Conservation (phyloP, 2,113 vertebrate species). For the Saguinus midas region DNA sequence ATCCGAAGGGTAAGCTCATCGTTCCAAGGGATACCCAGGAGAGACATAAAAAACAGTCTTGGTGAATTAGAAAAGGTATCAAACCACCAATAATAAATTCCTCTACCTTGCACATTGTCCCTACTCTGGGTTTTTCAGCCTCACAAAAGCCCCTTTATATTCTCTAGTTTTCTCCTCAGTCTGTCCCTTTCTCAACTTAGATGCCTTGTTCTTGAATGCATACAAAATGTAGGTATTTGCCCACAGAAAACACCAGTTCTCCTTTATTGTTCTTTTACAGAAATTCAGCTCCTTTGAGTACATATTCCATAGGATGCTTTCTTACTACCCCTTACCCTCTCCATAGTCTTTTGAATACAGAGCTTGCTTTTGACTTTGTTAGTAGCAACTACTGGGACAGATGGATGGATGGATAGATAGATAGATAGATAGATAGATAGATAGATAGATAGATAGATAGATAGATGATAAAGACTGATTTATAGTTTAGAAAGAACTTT, state of each 20-base stretch:
- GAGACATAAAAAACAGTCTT: background rate
- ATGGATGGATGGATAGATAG: background rate
- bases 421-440: background rate
- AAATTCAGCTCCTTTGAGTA: background rate
- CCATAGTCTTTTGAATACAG: background rate
- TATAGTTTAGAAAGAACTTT: background rate
- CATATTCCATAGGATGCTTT: background rate
- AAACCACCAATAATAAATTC: background rate
- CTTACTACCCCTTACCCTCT: background rate
- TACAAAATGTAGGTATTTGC: background rate
- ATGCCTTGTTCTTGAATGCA: background rate
- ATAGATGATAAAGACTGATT: background rate
- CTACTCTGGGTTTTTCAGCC: background rate
- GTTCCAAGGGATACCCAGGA: background rate
- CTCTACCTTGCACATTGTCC: background rate
- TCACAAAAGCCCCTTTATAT: background rate
- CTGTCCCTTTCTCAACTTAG: background rate
- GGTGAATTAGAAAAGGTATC: background rate
- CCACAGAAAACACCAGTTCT: background rate
- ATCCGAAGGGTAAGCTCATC: background rate
- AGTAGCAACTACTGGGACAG: background rate
- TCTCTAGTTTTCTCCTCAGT: background rate
- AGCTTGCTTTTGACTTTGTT: background rate
- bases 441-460: background rate
- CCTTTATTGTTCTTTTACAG: background rate